Evolutionary conservation across 2,797 vertebrate species (phyloP).

Genomic region (Lacerta bilineata): DNA sequence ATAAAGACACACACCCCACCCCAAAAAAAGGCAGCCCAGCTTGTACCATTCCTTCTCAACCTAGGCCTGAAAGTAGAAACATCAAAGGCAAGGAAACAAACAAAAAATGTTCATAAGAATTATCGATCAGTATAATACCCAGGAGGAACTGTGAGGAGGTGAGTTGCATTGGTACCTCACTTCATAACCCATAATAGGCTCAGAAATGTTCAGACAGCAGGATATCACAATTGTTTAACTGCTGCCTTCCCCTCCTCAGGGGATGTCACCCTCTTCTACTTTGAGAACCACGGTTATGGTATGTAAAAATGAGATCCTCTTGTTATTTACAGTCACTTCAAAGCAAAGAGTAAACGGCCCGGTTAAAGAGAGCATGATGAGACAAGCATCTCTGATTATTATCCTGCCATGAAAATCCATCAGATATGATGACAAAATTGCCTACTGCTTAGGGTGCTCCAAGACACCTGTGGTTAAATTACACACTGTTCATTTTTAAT

Average conservation of each 20-base stretch:
- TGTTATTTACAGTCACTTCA: slow-evolving; percentile 55
- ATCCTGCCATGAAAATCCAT: slow-evolving; percentile 37
- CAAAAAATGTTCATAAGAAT: not conserved
- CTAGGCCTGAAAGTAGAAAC: not conserved
- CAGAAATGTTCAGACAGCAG: not conserved
- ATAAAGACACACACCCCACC: not conserved
- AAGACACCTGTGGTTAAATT: slow-evolving; percentile 39
- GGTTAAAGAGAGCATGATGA: slow-evolving; percentile 38
- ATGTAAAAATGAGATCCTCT: slow-evolving; percentile 41
- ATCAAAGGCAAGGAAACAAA: not conserved
- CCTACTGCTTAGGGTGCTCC: slow-evolving; percentile 20
- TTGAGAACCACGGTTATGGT: not conserved
- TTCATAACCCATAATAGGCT: not conserved
- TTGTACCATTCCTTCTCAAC: not conserved
- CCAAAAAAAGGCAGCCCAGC: slow-evolving; percentile 1
- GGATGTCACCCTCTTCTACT: not conserved
- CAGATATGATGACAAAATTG: not conserved
- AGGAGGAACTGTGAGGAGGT: not conserved
- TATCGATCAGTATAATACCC: not conserved
- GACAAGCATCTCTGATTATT: slow-evolving; percentile 67
- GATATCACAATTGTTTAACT: not conserved
- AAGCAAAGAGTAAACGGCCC: slow-evolving; percentile 53
- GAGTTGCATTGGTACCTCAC: not conserved
- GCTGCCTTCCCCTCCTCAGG: not conserved
- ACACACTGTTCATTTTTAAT: slow-evolving; percentile 10